Base-by-base conservation (phyloP, 2,888 invertebrate genomes). In the Cynaeus angustus region DNA sequence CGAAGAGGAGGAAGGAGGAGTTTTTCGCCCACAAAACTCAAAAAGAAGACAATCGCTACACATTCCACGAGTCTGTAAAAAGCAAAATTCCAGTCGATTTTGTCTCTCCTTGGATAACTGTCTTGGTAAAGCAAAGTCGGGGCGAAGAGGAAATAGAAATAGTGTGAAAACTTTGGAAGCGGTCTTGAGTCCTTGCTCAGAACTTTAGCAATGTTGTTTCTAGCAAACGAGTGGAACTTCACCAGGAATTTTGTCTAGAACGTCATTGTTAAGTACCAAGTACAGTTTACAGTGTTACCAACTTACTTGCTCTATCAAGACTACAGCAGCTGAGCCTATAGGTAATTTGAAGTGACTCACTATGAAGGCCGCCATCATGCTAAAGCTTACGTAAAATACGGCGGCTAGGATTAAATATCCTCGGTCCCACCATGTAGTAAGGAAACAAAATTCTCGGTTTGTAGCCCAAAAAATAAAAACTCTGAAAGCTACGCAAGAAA, bases 61-160 rank as follows among this genome's bases (percentile, higher is more conserved):
- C 96, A 91, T 86, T 97, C 97, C 14, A 88, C 71, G 21, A 94
- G 88, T 79, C 93, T 90, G 76, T 87, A 88, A 0, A 90, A 77
- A 0, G 94, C 95, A 69, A 91, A 88, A 45, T 87, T 86, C 96
- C 96, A 96, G 74, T 91, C 87, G 43, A 93, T 93, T 45, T 86
- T 86, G 71, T 89, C 88, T n/a, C 92, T 92, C 80, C 94, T 90
- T 16, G 97, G 97, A 86, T 97, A 97, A 70, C 86, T 86, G 80
- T 96, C 95, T 76, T 92, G 88, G 83, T 95, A 96, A 9, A 96
- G 86, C 0, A 97, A 88, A 0, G 96, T 96, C 3, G 97, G 97
- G 0, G 92, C 94, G 83, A 96, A 96, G 55, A 96, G 85, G 82
- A 94, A 97, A 82, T 95, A 97, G 0, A 95, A 77, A 82, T 91